Evolutionary conservation across 1,140 invertebrate genomes (phyloP).

Genomic region (Sitodiplosis mosellana): DNA sequence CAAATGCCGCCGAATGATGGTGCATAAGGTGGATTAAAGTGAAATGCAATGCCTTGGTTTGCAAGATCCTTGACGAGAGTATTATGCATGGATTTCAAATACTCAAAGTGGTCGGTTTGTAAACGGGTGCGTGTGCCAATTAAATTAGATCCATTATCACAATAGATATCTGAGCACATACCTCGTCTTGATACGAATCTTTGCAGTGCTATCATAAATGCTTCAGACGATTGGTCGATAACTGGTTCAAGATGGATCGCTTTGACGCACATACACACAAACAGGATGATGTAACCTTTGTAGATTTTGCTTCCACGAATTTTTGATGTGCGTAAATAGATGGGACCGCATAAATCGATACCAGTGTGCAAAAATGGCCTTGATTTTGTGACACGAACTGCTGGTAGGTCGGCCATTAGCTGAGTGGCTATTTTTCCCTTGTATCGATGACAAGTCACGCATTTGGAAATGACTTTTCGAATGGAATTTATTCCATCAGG

Average conservation of each 20-base stretch:
- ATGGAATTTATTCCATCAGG: constrained; percentile 6
- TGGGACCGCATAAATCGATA: constrained; percentile 23
- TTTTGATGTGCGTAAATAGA: constrained; percentile 9
- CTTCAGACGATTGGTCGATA: constrained; percentile 13
- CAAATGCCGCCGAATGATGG: constrained; percentile 18
- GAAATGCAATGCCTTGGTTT: constrained; percentile 10
- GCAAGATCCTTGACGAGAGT: not conserved
- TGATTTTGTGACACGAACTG: constrained; percentile 10
- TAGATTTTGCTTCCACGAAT: constrained; percentile 3
- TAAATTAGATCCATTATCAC: constrained; percentile 19
- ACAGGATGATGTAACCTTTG: constrained; percentile 12
- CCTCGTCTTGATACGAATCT: constrained; percentile 14
- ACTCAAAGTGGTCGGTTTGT: constrained; percentile 1
- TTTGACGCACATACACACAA: constrained; percentile 15
- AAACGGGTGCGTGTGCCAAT: constrained; percentile 7
- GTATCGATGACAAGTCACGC: constrained; percentile 10
- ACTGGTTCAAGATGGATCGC: constrained; percentile 24
- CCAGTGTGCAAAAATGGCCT: constrained; percentile 18
- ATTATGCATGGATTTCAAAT: not conserved
- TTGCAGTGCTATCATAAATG: constrained; percentile 16
- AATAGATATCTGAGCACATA: constrained; percentile 10
- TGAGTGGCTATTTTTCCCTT: constrained; percentile 3
- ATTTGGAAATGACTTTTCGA: constrained; percentile 2
- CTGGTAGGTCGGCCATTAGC: constrained; percentile 20
- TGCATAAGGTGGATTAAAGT: constrained; percentile 17